A percentile compares a stretch with the other conserved stretches of the same genome.
Evolutionary conservation across 2,888 invertebrate genomes (phyloP).

Genomic region (Drosophila meridiana): DNA sequence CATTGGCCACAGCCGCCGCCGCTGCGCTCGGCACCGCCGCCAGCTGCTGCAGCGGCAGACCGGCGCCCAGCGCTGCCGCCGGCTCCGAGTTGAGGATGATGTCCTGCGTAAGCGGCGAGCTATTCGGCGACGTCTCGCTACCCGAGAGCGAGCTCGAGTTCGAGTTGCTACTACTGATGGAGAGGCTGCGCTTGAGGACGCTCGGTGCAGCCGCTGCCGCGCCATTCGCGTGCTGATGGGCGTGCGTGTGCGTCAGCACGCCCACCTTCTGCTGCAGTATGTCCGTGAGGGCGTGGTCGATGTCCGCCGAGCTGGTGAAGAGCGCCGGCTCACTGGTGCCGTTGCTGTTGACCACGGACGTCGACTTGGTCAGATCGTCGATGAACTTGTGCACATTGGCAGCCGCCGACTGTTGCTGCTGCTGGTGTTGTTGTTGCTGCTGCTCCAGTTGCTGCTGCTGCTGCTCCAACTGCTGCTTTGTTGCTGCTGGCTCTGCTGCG

Average conservation of each 20-base stretch:
- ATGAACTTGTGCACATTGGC: slow-evolving; percentile 85
- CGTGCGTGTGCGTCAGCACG: slow-evolving; percentile 43
- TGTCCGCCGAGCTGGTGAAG: slow-evolving; percentile 68
- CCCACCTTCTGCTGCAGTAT: slow-evolving; percentile 76
- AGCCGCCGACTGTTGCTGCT: slow-evolving; percentile 81
- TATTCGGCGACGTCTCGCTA: slow-evolving; percentile 73
- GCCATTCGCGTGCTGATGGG: slow-evolving; percentile 20
- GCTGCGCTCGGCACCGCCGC: slow-evolving; percentile 33
- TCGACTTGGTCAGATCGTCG: slow-evolving; percentile 78
- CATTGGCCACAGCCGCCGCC: slow-evolving; percentile 44
- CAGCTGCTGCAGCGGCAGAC: slow-evolving; percentile 77
- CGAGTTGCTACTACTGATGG: slow-evolving; percentile 82
- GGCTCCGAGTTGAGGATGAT: slow-evolving; percentile 85
- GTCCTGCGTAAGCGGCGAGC: slow-evolving; percentile 84
- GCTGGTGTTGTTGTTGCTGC: slow-evolving; percentile 57
- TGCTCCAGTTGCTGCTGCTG: slow-evolving; percentile 81
- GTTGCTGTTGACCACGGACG: slow-evolving; percentile 67
- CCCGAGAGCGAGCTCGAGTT: slow-evolving; percentile 64
- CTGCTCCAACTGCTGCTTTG: slow-evolving; percentile 86
- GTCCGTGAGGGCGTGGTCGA: slow-evolving; percentile 82
- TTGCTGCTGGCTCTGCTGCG: slow-evolving; percentile 56
- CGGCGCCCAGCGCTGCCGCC: slow-evolving; percentile 79
- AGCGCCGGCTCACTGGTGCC: slow-evolving; percentile 67
- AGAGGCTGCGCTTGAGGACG: slow-evolving; percentile 84
- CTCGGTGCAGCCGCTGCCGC: slow-evolving; percentile 42